Conservation (phyloP, 2,888 invertebrate genomes). For the Hipparchia sbordonii region DNA sequence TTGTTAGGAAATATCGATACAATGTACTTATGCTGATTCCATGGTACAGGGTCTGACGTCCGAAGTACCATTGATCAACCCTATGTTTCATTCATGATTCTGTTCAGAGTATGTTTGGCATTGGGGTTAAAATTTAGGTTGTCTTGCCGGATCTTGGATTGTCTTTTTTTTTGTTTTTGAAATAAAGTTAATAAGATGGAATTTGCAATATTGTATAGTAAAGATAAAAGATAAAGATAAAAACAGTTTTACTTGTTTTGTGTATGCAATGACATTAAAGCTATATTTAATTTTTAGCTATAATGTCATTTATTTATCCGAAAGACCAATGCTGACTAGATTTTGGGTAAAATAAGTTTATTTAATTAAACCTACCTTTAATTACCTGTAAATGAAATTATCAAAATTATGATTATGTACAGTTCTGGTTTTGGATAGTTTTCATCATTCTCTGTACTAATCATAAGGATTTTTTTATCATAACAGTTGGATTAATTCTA, state of each 20-base stretch:
- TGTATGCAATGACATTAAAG: background rate
- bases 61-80: conserved; percentile 74
- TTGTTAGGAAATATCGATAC: conserved; percentile 32
- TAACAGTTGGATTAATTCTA: no score
- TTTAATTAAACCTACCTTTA: no score
- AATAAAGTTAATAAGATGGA: background rate
- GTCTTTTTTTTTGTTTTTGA: conserved; percentile 13
- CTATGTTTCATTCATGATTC: conserved; percentile 67
- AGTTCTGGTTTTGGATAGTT: no score
- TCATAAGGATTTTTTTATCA: no score
- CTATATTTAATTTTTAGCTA: background rate
- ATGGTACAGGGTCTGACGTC: conserved; percentile 70
- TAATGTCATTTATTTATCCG: no score
- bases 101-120: conserved; percentile 73
- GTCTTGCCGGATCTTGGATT: conserved; percentile 60
- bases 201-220: background rate
- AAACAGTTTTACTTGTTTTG: background rate
- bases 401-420: no score
- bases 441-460: no score
- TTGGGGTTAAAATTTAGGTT: conserved; percentile 69
- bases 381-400: no score
- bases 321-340: no score
- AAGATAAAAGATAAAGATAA: no score
- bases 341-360: no score
- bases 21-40: conserved; percentile 29